These are phyloP conservation scores for Okamejei kenojei DNA, from an alignment of 2,797 vertebrate genomes.

Conservation along the genomic window DNA sequence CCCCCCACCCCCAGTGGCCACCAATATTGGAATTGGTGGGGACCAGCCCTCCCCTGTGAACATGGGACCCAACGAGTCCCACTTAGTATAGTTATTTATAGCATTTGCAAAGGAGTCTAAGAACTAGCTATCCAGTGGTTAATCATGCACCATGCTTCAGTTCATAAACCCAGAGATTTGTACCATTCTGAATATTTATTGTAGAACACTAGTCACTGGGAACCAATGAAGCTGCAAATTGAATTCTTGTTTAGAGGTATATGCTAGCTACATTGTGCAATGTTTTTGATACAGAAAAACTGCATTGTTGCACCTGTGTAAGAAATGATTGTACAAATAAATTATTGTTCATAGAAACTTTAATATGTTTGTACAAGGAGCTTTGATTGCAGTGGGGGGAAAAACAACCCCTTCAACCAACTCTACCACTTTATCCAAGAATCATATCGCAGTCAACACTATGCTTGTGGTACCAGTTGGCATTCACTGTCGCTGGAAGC, in stretches of 20 bases:
- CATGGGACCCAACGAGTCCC: no score
- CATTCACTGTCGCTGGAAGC: no score
- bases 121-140: neutral
- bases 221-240: neutral
- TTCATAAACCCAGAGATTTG: neutral
- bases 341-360: neutral
- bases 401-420: neutral
- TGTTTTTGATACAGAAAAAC: neutral
- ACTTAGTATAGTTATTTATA: no score
- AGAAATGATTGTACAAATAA: no score
- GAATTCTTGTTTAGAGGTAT: neutral
- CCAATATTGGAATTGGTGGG: no score
- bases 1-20: no score
- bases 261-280: neutral
- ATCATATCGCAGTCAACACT: no score
- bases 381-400: neutral
- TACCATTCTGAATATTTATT: neutral
- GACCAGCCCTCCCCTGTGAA: no score
- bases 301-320: neutral
- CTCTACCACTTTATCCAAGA: neutral
- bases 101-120: neutral
- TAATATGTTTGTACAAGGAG: neutral
- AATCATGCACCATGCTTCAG: neutral
- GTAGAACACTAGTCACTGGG: neutral
- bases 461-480: neutral